phyloP scores from a whole-genome alignment of 2,888 invertebrate genomes.

The Scaptomyza caliginosa region DNA sequence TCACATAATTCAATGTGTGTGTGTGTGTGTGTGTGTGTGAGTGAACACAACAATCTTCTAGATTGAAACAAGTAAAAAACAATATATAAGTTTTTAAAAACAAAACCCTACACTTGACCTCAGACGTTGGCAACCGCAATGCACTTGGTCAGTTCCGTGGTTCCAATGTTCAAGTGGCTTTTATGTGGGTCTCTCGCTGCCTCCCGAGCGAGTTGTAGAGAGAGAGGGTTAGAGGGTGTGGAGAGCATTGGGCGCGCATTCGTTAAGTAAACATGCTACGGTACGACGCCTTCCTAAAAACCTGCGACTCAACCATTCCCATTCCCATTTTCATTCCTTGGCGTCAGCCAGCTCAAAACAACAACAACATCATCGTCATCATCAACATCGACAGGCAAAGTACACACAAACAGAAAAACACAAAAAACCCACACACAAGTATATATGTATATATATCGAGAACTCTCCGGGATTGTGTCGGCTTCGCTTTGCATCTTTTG shows the following conservation, averaged over 20 bases:
- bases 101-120: constrained; percentile 73
- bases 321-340: constrained; percentile 48
- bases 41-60: constrained; percentile 43
- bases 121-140: constrained; percentile 40
- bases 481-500: constrained; percentile 80
- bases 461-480: constrained; percentile 56
- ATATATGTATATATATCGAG: constrained; percentile 4
- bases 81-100: constrained; percentile 43
- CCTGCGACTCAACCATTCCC: constrained; percentile 42
- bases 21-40: neutral
- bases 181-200: constrained; percentile 26
- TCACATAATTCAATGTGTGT: constrained; percentile 68
- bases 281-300: constrained; percentile 77
- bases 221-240: neutral
- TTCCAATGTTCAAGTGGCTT: constrained; percentile 65
- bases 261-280: constrained; percentile 79
- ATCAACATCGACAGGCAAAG: constrained; percentile 66
- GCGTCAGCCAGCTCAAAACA: constrained; percentile 20
- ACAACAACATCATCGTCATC: constrained; percentile 41
- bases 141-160: constrained; percentile 56
- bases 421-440: constrained; percentile 16
- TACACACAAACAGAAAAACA: constrained; percentile 38
- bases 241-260: constrained; percentile 58
- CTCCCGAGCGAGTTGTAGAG: neutral
- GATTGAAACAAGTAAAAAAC: constrained; percentile 52